These are phyloP conservation scores for Astreopora myriophthalma DNA, from an alignment of 64 coral and sea anemone species.

Conservation along the genomic window DNA sequence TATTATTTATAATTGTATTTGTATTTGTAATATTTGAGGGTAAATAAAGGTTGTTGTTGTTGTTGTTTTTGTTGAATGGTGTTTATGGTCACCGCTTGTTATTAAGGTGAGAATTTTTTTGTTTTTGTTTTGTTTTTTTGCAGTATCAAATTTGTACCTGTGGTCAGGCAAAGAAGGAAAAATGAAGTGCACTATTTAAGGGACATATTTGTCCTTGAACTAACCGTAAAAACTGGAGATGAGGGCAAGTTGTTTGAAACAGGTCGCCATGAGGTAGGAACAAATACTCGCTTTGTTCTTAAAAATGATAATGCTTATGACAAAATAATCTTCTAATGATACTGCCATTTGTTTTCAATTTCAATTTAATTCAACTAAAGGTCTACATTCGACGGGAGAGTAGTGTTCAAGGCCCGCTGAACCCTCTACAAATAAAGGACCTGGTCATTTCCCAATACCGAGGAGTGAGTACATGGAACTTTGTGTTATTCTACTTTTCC, in stretches of 20 bases:
- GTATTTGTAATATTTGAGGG: no score
- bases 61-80: no score
- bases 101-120: no score
- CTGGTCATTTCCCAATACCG: conserved; percentile 70
- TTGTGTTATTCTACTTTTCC: not conserved
- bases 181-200: not conserved
- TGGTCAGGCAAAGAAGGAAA: not conserved
- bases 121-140: not conserved
- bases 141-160: conserved; percentile 74
- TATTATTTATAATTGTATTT: no score
- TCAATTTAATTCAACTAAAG: no score
- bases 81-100: no score
- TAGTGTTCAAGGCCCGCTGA: conserved; percentile 67
- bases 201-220: conserved; percentile 61
- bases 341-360: not conserved
- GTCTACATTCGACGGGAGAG: conserved; percentile 64
- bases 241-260: conserved; percentile 66
- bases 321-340: not conserved
- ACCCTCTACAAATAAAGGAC: conserved; percentile 75
- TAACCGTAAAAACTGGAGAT: conserved; percentile 46
- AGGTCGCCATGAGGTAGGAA: conserved; percentile 51
- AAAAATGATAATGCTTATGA: no score
- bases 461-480: conserved; percentile 17
- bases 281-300: no score
- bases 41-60: no score